Percentiles rank a stretch among this genome's conserved stretches.
phyloP scores from a whole-genome alignment of 2,113 vertebrate genomes.

The Perca flavescens region DNA sequence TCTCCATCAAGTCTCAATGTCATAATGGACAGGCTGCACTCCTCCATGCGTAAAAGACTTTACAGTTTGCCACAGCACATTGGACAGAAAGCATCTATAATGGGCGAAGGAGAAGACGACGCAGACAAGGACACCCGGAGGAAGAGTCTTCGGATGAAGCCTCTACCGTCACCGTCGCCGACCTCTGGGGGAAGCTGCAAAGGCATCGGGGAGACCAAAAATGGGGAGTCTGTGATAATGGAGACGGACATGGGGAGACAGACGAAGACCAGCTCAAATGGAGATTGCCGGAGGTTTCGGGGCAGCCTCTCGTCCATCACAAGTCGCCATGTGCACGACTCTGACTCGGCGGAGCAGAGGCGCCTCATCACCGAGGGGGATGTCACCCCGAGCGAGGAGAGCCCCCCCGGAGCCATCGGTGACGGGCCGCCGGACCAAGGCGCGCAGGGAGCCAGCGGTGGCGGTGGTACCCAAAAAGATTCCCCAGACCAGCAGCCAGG shows the following conservation, averaged over 20 bases:
- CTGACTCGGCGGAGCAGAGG: constrained; percentile 92
- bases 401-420: constrained; percentile 87
- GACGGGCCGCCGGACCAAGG: constrained; percentile 83
- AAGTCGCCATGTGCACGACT: constrained; percentile 91
- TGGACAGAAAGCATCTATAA: constrained; percentile 92
- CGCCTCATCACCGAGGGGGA: constrained; percentile 94
- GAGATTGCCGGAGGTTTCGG: constrained; percentile 95
- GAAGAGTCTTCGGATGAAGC: constrained; percentile 95
- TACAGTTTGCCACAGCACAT: constrained; percentile 99
- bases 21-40: constrained; percentile 95
- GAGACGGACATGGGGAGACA: constrained; percentile 89
- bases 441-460: constrained; percentile 81
- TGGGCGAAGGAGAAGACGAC: constrained; percentile 93
- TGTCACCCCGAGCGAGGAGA: constrained; percentile 86
- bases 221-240: constrained; percentile 84
- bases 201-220: constrained; percentile 81
- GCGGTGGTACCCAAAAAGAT: constrained; percentile 65
- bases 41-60: constrained; percentile 98
- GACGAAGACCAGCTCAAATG: constrained; percentile 94
- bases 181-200: constrained; percentile 85
- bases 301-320: constrained; percentile 96
- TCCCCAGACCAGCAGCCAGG: constrained; percentile 84
- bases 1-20: constrained; percentile 72
- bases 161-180: constrained; percentile 91
- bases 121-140: constrained; percentile 92